Evolutionary conservation across 2,113 vertebrate species (phyloP), one percentile per base, ranked within the genome.

Genomic region (Larimichthys polyactis): DNA sequence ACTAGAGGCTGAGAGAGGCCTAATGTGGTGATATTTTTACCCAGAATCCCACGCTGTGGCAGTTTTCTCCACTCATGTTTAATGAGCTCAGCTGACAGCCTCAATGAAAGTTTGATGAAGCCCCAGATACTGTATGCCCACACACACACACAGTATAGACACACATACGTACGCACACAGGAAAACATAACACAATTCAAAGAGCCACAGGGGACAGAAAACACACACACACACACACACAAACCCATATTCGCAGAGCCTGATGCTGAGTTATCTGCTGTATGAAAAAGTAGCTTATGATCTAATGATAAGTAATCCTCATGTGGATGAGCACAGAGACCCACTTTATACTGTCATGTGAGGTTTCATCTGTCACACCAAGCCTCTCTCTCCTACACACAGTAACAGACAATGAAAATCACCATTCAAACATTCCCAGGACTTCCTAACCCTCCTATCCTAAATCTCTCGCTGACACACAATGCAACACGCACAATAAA

Each of bases 21-120:
- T 36, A 32, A 73, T 20, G n/a, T 15, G 5, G 52, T 36, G 32
- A 54, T 82, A 64, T 78, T 81, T 79, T 78, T 89, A 78, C 82
- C 87, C 82, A 87, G 22, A 85, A 85, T 83, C 65, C 79, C 66
- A 48, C 14, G 55, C 22, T 3, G 58, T 60, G 17, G 62, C 74
- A 85, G 81, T 64, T 82, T 81, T 65, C 66, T 76, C 63, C 70
- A 71, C 86, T 88, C 70, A 82, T 89, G 80, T 90, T 90, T 88
- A 90, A 90, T 89, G 83, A 91, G 85, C 58, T 79, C 84, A 70
- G 69, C 78, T 90, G 82, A 84, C 27, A 46, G 59, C 59, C 60
- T 79, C 75, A 78, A 82, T 90, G 80, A 91, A 91, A 89, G 68
- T 87, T 92, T 91, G 69, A 93, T 93, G 81, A 91, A 79, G 76